Base-by-base conservation (phyloP, 2,888 invertebrate genomes). In the Drosophila sordidula region DNA sequence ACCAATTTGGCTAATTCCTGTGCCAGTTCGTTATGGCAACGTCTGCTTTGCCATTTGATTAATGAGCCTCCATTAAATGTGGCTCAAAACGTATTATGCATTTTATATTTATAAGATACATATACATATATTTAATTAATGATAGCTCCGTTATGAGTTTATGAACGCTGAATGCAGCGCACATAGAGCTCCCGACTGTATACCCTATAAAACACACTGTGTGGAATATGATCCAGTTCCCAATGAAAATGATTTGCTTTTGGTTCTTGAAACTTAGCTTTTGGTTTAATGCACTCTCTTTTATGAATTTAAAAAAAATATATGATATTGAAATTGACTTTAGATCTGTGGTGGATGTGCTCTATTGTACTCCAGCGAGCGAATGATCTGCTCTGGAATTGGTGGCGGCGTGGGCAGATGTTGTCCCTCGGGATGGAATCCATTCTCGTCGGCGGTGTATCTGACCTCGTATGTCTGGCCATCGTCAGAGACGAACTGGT, bases 401-500 rank as follows among this genome's bases (percentile, higher is more conserved):
- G 94, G 94, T 2, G 93, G 94, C 0, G 94, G 88, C 1, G 93
- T 93, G 51, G 92, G 92, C 68, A 92, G 68, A 82, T 91, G 91
- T 1, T 55, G 81, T 41, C 92, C 94, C 61, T 64, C 44, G 6
- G 94, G 92, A 29, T 92, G 93, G 93, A 88, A 94, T 65, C 95
- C 95, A 78, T 93, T 93, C 81, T 93, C 94, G 90, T 95, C 90
- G 80, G 95, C 95, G 2, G 88, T 70, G 92, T 94, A 95, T 34
- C 73, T 76, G 9, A 93, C 3, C 0, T 70, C 12, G 80, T 93
- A 79, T 0, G 44, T 64, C 11, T 79, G 52, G 29, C 95, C 95
- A 11, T 93, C 94, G 12, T 94, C 93, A 14, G 93, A 90, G 29
- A 93, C 91, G 91, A 93, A 94, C 4, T 84, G 64, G 90, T 80